Base-by-base conservation (phyloP, 2,888 invertebrate species). In the Phania funesta region DNA sequence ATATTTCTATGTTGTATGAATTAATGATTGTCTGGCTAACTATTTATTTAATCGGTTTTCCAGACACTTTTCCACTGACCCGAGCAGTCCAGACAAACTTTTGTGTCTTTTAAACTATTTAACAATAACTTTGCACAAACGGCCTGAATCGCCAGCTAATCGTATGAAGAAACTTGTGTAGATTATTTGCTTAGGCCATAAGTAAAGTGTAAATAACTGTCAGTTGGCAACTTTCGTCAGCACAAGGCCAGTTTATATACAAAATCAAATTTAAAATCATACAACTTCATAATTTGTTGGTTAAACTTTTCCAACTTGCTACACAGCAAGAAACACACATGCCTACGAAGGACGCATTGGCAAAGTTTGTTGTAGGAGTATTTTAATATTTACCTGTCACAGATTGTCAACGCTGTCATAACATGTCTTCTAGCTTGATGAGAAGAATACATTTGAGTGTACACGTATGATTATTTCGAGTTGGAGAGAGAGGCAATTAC, bases 331-430 rank as follows among this genome's bases (percentile, higher is more conserved):
- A 62, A 1, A 20, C 22, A 38, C 32, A 50, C 11, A 44, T 8
- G 20, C n/a, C 13, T 18, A 46, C 46, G 48, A 44, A 2, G n/a
- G 11, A 13, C 11, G 5, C 50, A 26, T 50, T 46, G 16, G 24
- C 54, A 74, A 32, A 60, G 41, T 68, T 60, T 60, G 22, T 54
- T 7, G 52, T n/a, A n/a, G n/a, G n/a, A n/a, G n/a, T n/a, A n/a
- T 70, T 71, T 44, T 77, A 77, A 56, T 77, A 78, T 78, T 82
- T 75, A 78, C 78, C 78, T 83, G 83, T 79, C 77, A 74, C 70
- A 82, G 73, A 80, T 77, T 83, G 80, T 80, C 84, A 84, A 77
- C 81, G 77, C 74, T 80, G 84, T 82, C 82, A 80, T 73, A 80
- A 82, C 68, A 74, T 73, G 78, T 65, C 78, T 58, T 46, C 52